A percentile compares a stretch with the other conserved stretches of the same genome.
These are phyloP conservation scores for Sardinella longiceps DNA, from an alignment of 2,797 vertebrate species.

Conservation along the genomic window DNA sequence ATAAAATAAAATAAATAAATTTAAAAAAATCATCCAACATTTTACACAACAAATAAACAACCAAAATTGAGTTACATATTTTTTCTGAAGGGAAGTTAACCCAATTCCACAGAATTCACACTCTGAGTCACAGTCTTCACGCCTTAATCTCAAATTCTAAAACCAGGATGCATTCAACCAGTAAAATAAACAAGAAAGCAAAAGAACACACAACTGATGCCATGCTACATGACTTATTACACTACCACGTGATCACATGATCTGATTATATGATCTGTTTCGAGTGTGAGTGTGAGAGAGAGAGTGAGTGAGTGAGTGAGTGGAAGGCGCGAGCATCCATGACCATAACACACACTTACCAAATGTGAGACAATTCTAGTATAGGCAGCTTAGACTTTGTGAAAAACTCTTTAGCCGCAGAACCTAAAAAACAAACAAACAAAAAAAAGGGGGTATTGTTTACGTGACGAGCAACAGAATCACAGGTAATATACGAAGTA, in stretches of 20 bases:
- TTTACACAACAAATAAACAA: not conserved
- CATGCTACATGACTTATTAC: not conserved
- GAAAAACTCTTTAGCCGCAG: constrained; percentile 99
- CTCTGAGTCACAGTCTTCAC: too few relatives aligned
- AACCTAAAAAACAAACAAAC: constrained; percentile 78
- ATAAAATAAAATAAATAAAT: not conserved
- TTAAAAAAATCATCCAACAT: not conserved
- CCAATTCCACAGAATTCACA: too few relatives aligned
- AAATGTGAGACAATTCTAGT: constrained; percentile 99
- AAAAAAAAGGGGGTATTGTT: not conserved
- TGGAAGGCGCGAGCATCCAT: not conserved
- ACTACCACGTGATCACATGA: not conserved
- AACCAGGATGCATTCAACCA: not conserved
- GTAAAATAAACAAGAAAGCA: not conserved
- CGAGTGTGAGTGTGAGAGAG: too few relatives aligned
- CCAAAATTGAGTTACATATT: not conserved
- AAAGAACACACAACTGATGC: not conserved
- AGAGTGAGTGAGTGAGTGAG: too few relatives aligned
- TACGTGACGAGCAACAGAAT: not conserved
- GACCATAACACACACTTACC: constrained; percentile 80
- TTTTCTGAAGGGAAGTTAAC: not conserved
- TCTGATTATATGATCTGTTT: too few relatives aligned
- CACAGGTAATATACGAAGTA: not conserved
- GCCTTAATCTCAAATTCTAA: not conserved
- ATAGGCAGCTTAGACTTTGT: constrained; percentile 99